These are phyloP conservation scores for Philonicus albiceps DNA, from an alignment of 2,888 invertebrate genomes.

Conservation along the genomic window DNA sequence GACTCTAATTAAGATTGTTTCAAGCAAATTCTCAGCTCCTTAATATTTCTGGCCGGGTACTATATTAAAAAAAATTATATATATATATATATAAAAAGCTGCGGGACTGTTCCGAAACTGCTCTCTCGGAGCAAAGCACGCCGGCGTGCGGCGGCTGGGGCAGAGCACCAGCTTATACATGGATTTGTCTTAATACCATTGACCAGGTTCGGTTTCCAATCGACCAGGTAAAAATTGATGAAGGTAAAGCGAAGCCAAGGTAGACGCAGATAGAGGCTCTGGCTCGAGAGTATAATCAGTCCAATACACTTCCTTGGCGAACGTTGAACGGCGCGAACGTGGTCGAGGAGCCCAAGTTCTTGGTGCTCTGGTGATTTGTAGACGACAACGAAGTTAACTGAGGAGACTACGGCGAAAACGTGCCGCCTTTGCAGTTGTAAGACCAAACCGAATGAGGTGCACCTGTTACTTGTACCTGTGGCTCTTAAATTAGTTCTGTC, in stretches of 20 bases:
- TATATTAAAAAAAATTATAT: not conserved
- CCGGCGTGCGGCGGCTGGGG: not conserved
- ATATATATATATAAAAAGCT: not conserved
- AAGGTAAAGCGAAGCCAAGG: slow-evolving; percentile 6
- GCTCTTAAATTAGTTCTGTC: slow-evolving; percentile 20
- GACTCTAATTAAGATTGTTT: slow-evolving; percentile 12
- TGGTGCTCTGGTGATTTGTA: not conserved
- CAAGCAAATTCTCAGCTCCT: slow-evolving; percentile 10
- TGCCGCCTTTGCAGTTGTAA: not conserved
- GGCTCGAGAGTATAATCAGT: slow-evolving; percentile 12
- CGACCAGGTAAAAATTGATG: slow-evolving; percentile 28
- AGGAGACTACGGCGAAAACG: not conserved
- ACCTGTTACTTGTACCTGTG: slow-evolving; percentile 27
- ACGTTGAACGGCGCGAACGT: slow-evolving; percentile 23
- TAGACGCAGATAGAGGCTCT: not conserved
- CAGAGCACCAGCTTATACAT: not conserved
- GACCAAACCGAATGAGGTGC: not conserved
- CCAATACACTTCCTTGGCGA: slow-evolving; percentile 2
- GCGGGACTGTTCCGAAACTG: not conserved
- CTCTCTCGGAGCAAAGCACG: not conserved
- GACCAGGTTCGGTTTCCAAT: slow-evolving; percentile 24
- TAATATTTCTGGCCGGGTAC: not conserved
- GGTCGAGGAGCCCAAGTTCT: not conserved
- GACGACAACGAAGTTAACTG: not conserved
- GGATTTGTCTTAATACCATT: slow-evolving; percentile 27